These are phyloP conservation scores for Masticophis lateralis DNA, from an alignment of 2,797 vertebrate species.

Conservation along the genomic window DNA sequence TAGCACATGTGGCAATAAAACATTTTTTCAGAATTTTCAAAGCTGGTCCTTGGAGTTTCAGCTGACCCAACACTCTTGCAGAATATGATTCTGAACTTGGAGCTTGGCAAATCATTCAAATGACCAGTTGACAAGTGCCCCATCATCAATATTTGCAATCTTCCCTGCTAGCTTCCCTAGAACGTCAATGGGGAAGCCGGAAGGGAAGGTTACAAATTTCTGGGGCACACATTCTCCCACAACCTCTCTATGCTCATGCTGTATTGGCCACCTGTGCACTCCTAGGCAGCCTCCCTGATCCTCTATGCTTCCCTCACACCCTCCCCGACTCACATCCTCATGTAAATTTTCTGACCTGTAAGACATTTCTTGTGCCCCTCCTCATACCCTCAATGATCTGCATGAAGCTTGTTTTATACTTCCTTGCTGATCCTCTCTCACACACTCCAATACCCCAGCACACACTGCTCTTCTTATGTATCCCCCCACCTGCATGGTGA, in stretches of 20 bases:
- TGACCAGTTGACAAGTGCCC: background rate
- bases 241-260: background rate
- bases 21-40: background rate
- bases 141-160: background rate
- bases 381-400: background rate
- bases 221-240: background rate
- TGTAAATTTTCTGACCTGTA: background rate
- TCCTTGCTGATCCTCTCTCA: background rate
- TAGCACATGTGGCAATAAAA: background rate
- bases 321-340: background rate
- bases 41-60: background rate
- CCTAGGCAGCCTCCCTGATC: background rate
- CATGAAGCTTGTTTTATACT: background rate
- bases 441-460: background rate
- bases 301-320: background rate
- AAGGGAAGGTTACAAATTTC: background rate
- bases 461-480: background rate
- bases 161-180: background rate
- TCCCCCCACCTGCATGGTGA: background rate
- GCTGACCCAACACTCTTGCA: background rate
- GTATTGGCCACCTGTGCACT: background rate
- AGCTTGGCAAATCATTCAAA: background rate
- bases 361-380: background rate
- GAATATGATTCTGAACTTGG: background rate
- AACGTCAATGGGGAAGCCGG: background rate